Evolutionary conservation across 2,113 vertebrate species (phyloP).

Genomic region (Apistogramma diplotaenia): DNA sequence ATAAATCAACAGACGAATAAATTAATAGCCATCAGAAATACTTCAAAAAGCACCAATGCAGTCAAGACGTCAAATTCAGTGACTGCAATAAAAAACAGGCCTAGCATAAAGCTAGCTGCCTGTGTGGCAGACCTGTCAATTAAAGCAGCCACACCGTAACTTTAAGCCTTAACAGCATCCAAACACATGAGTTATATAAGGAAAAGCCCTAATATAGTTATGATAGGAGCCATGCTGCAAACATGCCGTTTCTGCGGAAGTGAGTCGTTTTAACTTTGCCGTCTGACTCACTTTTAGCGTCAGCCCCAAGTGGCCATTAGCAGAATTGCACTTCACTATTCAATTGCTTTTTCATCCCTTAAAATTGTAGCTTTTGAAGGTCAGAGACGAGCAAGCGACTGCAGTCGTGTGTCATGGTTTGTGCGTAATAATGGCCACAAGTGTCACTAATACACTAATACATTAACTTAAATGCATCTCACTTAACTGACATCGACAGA

Average conservation of each 20-base stretch:
- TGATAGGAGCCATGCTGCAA: not conserved
- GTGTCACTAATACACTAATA: not conserved
- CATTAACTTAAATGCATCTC: not conserved
- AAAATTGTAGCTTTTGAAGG: too few relatives aligned
- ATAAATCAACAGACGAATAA: not conserved
- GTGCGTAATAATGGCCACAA: too few relatives aligned
- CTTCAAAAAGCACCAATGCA: not conserved
- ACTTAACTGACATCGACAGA: not conserved
- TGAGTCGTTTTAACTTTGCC: too few relatives aligned
- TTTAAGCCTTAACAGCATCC: not conserved
- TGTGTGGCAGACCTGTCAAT: not conserved
- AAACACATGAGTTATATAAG: not conserved
- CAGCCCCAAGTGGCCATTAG: not conserved
- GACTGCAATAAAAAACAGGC: too few relatives aligned
- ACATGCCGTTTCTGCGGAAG: not conserved
- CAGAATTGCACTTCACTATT: not conserved
- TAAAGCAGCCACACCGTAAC: not conserved
- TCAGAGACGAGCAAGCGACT: not conserved
- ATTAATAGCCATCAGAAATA: not conserved
- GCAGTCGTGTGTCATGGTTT: not conserved
- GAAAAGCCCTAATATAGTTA: not conserved
- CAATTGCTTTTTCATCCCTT: too few relatives aligned
- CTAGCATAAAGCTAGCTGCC: not conserved
- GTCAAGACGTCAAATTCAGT: not conserved
- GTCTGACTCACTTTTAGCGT: not conserved